Base-by-base conservation (phyloP, 2,113 vertebrate genomes). In the Chaetops frenatus region DNA sequence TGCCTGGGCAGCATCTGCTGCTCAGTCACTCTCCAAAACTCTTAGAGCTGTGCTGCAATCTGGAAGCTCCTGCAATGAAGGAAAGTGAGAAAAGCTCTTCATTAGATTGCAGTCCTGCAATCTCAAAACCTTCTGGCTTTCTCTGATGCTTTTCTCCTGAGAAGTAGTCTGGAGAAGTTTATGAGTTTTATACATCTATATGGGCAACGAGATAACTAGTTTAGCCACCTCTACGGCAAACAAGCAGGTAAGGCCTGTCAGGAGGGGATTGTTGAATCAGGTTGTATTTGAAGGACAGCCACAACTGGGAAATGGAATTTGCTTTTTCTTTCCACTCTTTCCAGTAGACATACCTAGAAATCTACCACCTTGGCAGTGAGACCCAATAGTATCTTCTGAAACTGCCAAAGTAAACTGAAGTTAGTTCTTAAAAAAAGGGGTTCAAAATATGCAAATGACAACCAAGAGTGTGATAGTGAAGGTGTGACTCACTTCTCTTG, bases 1-100 rank as follows among this genome's bases (percentile, higher is more conserved):
- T 6, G 2, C 45, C 27, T 36, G 38, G 24, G 21, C 44, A 81
- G 42, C 0, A 0, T 35, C 18, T 69, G 8, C 18, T 65, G 22
- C 36, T 11, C 9, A 16, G 33, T 51, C 29, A 29, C 13, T 40
- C 40, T 50, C 20, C 2, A 2, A 65, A 65, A 35, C 29, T 51
- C n/a, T 10, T 18, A 35, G 11, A 38, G 33, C 12, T 45, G 5
- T n/a, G 29, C 54, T 47, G 71, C 58, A 15, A 47, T 24, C 38
- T 83, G 29, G 78, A 76, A 62, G 7, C 10, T 76, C 27, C 45
- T 47, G 33, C 31, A 22, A 35, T 4, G 12, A 38, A 60, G 40
- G 13, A 84, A 27, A 33, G 7, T 0, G 8, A 71, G 5, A 19
- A 19, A 4, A 61, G 2, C 1, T 61, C 29, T 51, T 73, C 47